phyloP scores from a whole-genome alignment of 2,113 vertebrate genomes.

The Daboia siamensis region DNA sequence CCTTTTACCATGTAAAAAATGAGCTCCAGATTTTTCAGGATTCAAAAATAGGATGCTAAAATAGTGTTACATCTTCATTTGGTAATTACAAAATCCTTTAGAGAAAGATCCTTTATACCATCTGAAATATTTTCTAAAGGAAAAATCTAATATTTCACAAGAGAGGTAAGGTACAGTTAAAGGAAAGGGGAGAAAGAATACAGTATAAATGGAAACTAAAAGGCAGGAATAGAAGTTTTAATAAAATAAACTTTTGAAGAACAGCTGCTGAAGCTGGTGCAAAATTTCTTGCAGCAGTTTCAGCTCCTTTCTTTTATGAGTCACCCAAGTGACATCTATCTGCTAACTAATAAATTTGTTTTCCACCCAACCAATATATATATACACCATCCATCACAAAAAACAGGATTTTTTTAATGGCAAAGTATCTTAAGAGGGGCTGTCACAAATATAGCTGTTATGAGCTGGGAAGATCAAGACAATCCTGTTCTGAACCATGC shows the following conservation, averaged over 20 bases:
- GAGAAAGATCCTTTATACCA: background rate
- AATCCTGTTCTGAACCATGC: background rate
- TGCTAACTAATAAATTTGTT: background rate
- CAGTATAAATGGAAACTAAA: background rate
- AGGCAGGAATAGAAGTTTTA: background rate
- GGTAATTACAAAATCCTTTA: background rate
- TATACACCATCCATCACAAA: background rate
- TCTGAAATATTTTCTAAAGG: background rate
- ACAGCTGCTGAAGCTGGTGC: background rate
- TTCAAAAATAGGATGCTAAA: background rate
- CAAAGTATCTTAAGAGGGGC: background rate
- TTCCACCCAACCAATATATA: background rate
- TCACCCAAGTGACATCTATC: background rate
- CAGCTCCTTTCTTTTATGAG: background rate
- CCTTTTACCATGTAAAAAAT: background rate
- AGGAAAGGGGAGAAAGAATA: background rate
- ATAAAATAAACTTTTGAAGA: background rate
- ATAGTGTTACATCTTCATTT: background rate
- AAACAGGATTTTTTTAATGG: background rate
- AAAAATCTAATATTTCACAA: background rate
- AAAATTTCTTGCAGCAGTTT: background rate
- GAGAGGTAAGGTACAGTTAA: background rate
- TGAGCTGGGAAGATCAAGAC: background rate
- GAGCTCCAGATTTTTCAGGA: background rate
- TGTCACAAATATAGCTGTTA: background rate